Evolutionary conservation across 37 sponge, comb jelly and placozoan genomes (phyloP).

Genomic region (Beroe ovata): DNA sequence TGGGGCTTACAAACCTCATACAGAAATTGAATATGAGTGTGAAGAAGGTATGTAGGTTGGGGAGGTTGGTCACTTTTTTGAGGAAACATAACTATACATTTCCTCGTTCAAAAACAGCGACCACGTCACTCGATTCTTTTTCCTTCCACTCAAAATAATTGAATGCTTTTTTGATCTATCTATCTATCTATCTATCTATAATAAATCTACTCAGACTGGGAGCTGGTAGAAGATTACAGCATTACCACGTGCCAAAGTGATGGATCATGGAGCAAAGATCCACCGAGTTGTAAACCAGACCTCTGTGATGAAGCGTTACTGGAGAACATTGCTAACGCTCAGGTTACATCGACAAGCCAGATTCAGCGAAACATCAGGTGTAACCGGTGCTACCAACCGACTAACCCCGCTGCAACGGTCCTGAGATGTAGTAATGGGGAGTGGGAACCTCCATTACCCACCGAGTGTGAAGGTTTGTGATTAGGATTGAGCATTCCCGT

Average conservation of each 20-base stretch:
- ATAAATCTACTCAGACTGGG: not conserved
- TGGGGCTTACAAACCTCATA: constrained; percentile 5
- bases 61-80: no score
- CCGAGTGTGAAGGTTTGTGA: constrained; percentile 54
- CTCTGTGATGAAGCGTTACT: not conserved
- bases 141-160: no score
- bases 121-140: no score
- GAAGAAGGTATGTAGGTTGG: constrained; percentile 47
- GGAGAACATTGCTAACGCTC: not conserved
- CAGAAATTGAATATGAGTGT: constrained; percentile 48
- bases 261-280: constrained; percentile 19
- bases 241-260: not conserved
- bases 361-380: not conserved
- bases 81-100: no score
- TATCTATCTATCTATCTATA: no score
- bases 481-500: no score
- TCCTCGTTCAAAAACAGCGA: no score
- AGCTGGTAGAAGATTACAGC: not conserved
- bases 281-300: not conserved
- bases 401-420: not conserved
- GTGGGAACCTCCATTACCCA: not conserved
- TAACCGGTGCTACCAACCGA: not conserved
- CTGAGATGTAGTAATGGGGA: not conserved
- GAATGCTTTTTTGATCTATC: no score
- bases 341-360: not conserved